Evolutionary conservation across 2,113 vertebrate species (phyloP).

Genomic region (Clinocottus analis): DNA sequence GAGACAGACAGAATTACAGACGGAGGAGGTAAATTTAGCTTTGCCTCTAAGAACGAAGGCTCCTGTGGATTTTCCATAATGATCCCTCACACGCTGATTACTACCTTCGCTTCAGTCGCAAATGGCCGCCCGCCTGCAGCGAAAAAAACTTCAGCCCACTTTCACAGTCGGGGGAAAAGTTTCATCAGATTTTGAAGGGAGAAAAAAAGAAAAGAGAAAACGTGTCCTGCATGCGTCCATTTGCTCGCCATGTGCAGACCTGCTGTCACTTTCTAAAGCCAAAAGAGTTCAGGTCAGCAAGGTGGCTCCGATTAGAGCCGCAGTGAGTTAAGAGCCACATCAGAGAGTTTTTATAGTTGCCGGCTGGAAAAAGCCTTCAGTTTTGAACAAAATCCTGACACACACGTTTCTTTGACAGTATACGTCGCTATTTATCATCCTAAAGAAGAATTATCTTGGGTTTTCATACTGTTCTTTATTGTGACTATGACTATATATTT

Average conservation of each 20-base stretch:
- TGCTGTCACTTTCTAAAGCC: background rate
- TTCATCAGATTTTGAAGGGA: slow-evolving; percentile 65
- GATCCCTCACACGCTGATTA: slow-evolving; percentile 72
- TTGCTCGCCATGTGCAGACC: slow-evolving; percentile 38
- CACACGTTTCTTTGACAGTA: too few relatives aligned
- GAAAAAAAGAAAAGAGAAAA: background rate
- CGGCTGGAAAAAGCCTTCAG: too few relatives aligned
- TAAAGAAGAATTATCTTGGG: background rate
- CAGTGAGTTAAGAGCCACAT: background rate
- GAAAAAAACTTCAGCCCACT: slow-evolving; percentile 19
- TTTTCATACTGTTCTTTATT: background rate
- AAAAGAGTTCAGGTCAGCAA: background rate
- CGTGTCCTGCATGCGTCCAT: slow-evolving; percentile 10
- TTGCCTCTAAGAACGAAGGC: slow-evolving; percentile 54
- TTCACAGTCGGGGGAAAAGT: slow-evolving; percentile 51
- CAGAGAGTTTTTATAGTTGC: too few relatives aligned
- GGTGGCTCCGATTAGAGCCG: background rate
- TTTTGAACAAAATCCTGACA: too few relatives aligned
- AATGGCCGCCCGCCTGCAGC: slow-evolving; percentile 23
- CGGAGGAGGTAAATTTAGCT: slow-evolving; percentile 64
- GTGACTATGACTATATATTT: background rate
- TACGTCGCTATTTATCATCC: too few relatives aligned
- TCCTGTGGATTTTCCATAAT: slow-evolving; percentile 76
- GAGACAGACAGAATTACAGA: slow-evolving; percentile 36
- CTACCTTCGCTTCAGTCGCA: slow-evolving; percentile 61